Percentiles rank a stretch among this genome's conserved stretches.
These are phyloP conservation scores for Laticauda laticaudata DNA, from an alignment of 2,113 vertebrate genomes.

Conservation along the genomic window DNA sequence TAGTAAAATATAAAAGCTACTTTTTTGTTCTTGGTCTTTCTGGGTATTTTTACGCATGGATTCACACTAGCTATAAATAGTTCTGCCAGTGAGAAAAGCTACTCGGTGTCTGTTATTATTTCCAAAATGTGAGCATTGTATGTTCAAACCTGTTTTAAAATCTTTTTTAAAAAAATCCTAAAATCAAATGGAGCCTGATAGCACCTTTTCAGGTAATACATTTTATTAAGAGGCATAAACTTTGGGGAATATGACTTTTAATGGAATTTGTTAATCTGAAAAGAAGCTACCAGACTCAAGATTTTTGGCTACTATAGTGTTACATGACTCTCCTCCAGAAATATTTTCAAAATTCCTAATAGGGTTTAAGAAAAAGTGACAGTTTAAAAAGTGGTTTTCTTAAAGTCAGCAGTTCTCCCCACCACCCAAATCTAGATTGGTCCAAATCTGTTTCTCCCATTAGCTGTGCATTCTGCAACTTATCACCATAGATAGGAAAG, in stretches of 20 bases:
- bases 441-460: neutral
- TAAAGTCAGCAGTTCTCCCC: neutral
- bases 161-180: neutral
- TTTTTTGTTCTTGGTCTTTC: neutral
- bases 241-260: neutral
- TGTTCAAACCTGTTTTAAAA: neutral
- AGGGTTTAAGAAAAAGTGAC: neutral
- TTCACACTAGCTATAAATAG: slow-evolving; percentile 14
- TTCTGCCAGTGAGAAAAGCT: neutral
- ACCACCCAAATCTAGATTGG: neutral
- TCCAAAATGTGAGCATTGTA: neutral
- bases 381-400: neutral
- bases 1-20: neutral
- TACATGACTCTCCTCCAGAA: neutral
- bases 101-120: neutral
- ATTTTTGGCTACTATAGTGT: neutral
- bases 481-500: neutral
- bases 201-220: neutral
- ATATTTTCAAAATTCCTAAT: neutral
- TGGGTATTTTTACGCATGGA: neutral
- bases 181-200: neutral
- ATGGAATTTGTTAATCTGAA: neutral
- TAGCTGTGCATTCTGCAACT: neutral
- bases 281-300: neutral
- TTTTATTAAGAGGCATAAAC: neutral